Evolutionary conservation across 1,140 invertebrate species (phyloP).

Genomic region (Pollicipes pollicipes): DNA sequence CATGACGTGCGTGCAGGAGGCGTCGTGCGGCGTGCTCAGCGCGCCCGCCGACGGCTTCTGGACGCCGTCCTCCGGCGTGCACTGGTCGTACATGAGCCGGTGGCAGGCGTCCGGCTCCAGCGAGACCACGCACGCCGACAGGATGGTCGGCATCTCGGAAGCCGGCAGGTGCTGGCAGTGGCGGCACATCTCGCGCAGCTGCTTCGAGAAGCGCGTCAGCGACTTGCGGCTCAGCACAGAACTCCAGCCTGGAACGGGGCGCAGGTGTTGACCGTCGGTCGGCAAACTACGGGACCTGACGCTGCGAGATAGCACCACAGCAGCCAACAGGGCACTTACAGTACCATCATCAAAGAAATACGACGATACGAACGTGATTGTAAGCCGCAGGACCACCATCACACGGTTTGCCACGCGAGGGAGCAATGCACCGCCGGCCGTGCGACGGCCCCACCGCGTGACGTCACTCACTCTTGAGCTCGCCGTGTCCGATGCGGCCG

Average conservation of each 20-base stretch:
- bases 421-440: too few relatives aligned
- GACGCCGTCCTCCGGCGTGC: constrained; percentile 79
- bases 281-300: too few relatives aligned
- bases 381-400: too few relatives aligned
- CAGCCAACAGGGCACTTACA: too few relatives aligned
- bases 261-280: too few relatives aligned
- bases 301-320: too few relatives aligned
- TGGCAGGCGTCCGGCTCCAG: constrained; percentile 86
- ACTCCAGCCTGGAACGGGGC: constrained; percentile 80
- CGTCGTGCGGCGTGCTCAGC: constrained; percentile 77
- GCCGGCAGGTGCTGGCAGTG: constrained; percentile 70
- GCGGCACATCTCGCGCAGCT: constrained; percentile 73
- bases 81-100: constrained; percentile 84
- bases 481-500: constrained; percentile 90
- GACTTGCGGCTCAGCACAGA: constrained; percentile 80
- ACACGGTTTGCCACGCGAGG: too few relatives aligned
- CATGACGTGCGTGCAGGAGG: constrained; percentile 91
- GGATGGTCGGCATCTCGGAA: constrained; percentile 62
- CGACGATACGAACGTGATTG: too few relatives aligned
- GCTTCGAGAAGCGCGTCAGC: constrained; percentile 63
- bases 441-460: too few relatives aligned
- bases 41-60: constrained; percentile 61
- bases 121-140: constrained; percentile 92
- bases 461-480: constrained; percentile 62
- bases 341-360: too few relatives aligned